A percentile compares a stretch with the other conserved stretches of the same genome.
Conservation (phyloP, 2,797 vertebrate species). For the Sebastes taczanowskii region DNA sequence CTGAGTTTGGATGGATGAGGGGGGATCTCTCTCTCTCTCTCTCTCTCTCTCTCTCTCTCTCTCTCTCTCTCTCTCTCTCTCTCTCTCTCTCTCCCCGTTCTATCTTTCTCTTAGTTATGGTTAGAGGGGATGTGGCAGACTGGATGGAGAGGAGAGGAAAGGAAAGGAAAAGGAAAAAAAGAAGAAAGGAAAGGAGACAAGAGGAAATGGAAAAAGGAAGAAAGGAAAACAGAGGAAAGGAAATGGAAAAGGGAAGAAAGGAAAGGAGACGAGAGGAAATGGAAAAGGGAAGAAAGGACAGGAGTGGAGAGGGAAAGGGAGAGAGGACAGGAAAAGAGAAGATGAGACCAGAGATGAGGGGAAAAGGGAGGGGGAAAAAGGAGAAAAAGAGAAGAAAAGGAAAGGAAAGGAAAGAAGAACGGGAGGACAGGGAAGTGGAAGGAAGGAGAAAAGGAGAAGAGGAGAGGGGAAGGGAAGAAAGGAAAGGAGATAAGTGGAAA, state of each 20-base stretch:
- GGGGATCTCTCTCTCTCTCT: constrained; percentile 22
- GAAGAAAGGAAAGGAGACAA: neutral
- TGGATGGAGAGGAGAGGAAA: neutral
- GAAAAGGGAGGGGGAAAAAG: no score
- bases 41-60: constrained; percentile 8
- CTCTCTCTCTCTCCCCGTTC: neutral
- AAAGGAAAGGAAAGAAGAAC: no score
- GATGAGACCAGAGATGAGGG: no score
- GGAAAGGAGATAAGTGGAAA: no score
- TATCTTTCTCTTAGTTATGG: constrained; percentile 3
- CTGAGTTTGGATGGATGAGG: constrained; percentile 47
- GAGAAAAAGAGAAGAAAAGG: no score
- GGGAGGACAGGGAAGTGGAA: no score
- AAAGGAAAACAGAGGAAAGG: no score
- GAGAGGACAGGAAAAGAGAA: neutral
- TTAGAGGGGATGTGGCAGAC: neutral
- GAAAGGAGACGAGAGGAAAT: no score
- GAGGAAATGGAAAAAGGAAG: neutral
- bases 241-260: no score
- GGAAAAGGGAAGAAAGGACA: neutral
- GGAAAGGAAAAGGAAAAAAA: neutral
- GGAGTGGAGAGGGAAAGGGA: no score
- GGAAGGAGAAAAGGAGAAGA: neutral
- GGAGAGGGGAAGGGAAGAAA: no score
- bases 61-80: neutral